Conservation (phyloP, 2,888 invertebrate species). For the Tetragonula carbonaria region DNA sequence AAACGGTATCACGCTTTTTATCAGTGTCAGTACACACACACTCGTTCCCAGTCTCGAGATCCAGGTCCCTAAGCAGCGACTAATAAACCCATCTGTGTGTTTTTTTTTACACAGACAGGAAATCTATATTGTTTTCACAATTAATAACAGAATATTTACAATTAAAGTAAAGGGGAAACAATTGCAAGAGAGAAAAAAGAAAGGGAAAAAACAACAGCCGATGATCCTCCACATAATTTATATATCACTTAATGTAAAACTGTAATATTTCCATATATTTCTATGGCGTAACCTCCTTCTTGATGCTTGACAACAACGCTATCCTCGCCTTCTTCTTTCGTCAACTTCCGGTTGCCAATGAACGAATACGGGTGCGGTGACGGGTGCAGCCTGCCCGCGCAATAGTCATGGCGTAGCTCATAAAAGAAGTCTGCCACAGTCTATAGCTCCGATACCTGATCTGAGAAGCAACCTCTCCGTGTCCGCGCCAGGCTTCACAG, state of each 20-base stretch:
- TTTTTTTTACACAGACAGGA: not conserved
- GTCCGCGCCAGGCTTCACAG: conserved; percentile 85
- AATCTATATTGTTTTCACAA: conserved; percentile 35
- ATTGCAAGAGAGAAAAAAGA: not conserved
- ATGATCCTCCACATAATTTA: conserved; percentile 58
- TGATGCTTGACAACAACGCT: conserved; percentile 83
- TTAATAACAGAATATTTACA: conserved; percentile 1
- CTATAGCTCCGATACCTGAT: conserved; percentile 94
- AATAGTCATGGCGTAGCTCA: conserved; percentile 95
- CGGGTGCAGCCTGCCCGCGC: conserved; percentile 87
- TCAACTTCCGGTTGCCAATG: conserved; percentile 80
- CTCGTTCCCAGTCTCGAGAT: conserved; percentile 73
- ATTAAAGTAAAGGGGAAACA: conserved; percentile 5
- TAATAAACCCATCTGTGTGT: conserved; percentile 60
- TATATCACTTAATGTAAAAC: conserved; percentile 72
- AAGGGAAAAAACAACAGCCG: conserved; percentile 39
- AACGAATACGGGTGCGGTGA: conserved; percentile 79
- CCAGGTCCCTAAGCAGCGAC: conserved; percentile 64
- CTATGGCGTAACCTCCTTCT: conserved; percentile 83
- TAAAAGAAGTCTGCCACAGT: conserved; percentile 93
- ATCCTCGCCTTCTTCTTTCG: conserved; percentile 82
- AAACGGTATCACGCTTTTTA: conserved; percentile 82
- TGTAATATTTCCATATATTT: conserved; percentile 80
- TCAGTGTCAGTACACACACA: conserved; percentile 81
- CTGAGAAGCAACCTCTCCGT: conserved; percentile 89